Conservation (phyloP, 1,140 invertebrate genomes). For the Trachymyrmex septentrionalis region DNA sequence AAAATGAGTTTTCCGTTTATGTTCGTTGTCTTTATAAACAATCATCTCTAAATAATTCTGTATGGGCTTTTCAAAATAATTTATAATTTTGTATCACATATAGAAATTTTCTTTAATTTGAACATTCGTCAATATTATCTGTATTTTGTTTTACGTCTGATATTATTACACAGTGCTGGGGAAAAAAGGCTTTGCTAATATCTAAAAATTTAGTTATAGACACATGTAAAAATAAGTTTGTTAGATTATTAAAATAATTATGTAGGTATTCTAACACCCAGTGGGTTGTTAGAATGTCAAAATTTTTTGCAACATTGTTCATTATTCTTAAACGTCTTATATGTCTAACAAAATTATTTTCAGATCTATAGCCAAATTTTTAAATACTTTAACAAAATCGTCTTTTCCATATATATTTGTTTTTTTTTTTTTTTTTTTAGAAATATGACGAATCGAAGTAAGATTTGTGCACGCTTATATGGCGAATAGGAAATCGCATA, state of each 20-base stretch:
- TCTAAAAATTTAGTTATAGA: no score
- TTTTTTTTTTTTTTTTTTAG: neutral
- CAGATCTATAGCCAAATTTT: no score
- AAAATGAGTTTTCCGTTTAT: neutral
- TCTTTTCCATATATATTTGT: neutral
- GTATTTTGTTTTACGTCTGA: neutral
- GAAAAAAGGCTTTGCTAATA: no score
- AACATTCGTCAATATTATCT: neutral
- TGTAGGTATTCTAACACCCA: no score
- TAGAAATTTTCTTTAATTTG: neutral
- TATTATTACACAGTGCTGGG: neutral
- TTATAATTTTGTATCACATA: neutral
- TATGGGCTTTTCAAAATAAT: neutral
- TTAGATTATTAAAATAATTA: no score
- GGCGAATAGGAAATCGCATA: slow-evolving; percentile 57
- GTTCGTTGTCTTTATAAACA: neutral
- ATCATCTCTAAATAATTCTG: neutral
- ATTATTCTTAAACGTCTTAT: no score
- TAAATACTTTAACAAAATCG: no score
- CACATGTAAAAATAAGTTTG: no score
- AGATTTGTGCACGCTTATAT: slow-evolving; percentile 48
- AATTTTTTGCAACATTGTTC: no score
- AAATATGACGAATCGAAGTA: slow-evolving; percentile 49
- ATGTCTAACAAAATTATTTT: no score
- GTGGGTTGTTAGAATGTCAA: no score